phyloP scores from a whole-genome alignment of 2,113 vertebrate species.

The Aphyosemion australe region DNA sequence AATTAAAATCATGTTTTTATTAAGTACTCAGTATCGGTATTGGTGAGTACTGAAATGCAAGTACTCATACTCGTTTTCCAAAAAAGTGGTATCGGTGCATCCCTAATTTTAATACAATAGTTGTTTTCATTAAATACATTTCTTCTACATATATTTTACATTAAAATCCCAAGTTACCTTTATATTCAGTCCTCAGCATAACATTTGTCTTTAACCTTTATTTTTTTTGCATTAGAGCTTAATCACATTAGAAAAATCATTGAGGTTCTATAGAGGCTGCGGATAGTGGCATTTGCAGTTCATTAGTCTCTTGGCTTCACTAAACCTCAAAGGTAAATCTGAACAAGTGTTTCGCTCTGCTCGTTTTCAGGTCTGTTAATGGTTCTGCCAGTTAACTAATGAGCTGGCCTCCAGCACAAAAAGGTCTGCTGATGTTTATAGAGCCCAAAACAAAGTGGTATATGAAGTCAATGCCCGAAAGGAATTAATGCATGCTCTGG shows the following conservation, averaged over 20 bases:
- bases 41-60: no score
- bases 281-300: conserved; percentile 30
- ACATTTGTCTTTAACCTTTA: conserved; percentile 1
- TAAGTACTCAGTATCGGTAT: no score
- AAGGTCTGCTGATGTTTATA: conserved; percentile 42
- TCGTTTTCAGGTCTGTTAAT: conserved; percentile 46
- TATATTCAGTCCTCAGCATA: conserved; percentile 1
- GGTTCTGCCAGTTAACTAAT: conserved; percentile 55
- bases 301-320: conserved; percentile 43
- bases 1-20: no score
- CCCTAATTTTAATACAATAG: no score
- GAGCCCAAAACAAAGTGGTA: conserved; percentile 17
- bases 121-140: no score
- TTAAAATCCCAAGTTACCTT: not conserved
- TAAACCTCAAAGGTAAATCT: conserved; percentile 52
- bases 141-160: no score
- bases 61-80: no score
- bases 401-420: conserved; percentile 41
- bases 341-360: conserved; percentile 37
- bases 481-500: conserved; percentile 28
- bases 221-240: conserved; percentile 22
- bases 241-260: conserved; percentile 35
- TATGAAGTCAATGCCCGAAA: conserved; percentile 15
- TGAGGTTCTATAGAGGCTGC: conserved; percentile 13
- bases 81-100: no score